Conservation (phyloP, 2,888 invertebrate species). For the Vesta saturnalis region DNA sequence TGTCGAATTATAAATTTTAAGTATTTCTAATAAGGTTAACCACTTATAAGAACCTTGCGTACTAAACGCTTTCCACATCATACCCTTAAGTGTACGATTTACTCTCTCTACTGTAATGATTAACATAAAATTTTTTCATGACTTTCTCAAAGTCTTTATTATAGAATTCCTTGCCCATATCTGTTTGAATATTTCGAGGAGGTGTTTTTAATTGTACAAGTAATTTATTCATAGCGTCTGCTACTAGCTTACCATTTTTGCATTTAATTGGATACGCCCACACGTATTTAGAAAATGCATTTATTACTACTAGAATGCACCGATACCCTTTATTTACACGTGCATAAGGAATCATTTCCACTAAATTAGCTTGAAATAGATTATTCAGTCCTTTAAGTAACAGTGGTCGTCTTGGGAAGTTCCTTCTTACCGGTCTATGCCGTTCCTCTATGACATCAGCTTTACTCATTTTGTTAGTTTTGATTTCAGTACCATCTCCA, state of each 20-base stretch:
- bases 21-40: slow-evolving; percentile 40
- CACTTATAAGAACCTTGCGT: slow-evolving; percentile 43
- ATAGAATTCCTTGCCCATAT: slow-evolving; percentile 17
- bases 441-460: too few relatives aligned
- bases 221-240: slow-evolving; percentile 44
- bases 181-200: slow-evolving; percentile 23
- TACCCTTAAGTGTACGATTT: slow-evolving; percentile 9
- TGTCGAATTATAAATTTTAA: slow-evolving; percentile 50
- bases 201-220: slow-evolving; percentile 41
- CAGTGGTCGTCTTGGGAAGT: too few relatives aligned
- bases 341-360: too few relatives aligned
- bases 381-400: too few relatives aligned
- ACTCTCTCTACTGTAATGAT: slow-evolving; percentile 33
- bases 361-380: too few relatives aligned
- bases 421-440: too few relatives aligned
- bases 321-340: too few relatives aligned
- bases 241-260: slow-evolving; percentile 47
- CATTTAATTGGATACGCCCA: slow-evolving; percentile 52
- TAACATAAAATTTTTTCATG: slow-evolving; percentile 41
- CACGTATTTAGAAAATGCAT: slow-evolving; percentile 8
- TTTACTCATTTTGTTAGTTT: too few relatives aligned
- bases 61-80: slow-evolving; percentile 38
- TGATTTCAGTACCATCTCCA: too few relatives aligned
- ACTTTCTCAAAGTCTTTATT: slow-evolving; percentile 44
- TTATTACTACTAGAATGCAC: neutral